Conservation (phyloP, 2,113 vertebrate genomes). For the Gambusia holbrooki region DNA sequence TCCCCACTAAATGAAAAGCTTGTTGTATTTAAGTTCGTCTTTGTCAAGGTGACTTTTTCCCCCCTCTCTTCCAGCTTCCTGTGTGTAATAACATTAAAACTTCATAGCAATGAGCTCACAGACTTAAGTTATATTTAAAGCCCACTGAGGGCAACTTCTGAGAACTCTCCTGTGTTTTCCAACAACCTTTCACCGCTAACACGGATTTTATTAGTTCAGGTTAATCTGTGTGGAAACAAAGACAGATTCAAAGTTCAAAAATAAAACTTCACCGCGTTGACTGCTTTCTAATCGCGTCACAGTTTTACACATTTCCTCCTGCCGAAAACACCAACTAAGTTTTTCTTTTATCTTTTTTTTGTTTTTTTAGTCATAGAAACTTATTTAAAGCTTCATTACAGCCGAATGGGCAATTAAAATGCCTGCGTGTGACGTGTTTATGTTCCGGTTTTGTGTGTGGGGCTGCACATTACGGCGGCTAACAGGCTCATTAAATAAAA, state of each 20-base stretch:
- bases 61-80: conserved; percentile 29
- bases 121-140: conserved; percentile 38
- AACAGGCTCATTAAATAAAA: conserved; percentile 69
- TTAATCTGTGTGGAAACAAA: background rate
- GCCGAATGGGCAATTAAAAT: conserved; percentile 40
- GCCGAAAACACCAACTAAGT: background rate
- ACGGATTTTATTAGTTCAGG: background rate
- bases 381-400: conserved; percentile 36
- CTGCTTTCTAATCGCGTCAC: background rate
- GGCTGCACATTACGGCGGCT: conserved; percentile 23
- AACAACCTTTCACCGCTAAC: background rate
- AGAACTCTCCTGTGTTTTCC: conserved; percentile 9
- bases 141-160: conserved; percentile 25
- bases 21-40: conserved; percentile 48
- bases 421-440: conserved; percentile 50
- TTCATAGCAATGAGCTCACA: conserved; percentile 46
- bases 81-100: conserved; percentile 50
- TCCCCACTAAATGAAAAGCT: conserved; percentile 48
- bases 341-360: background rate
- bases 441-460: conserved; percentile 46
- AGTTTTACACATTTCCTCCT: background rate
- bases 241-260: background rate
- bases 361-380: conserved; percentile 5
- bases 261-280: background rate
- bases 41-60: conserved; percentile 39